Evolutionary conservation across 2,113 vertebrate species (phyloP), one percentile per base, ranked within the genome.

Genomic region (Gasterosteus aculeatus): DNA sequence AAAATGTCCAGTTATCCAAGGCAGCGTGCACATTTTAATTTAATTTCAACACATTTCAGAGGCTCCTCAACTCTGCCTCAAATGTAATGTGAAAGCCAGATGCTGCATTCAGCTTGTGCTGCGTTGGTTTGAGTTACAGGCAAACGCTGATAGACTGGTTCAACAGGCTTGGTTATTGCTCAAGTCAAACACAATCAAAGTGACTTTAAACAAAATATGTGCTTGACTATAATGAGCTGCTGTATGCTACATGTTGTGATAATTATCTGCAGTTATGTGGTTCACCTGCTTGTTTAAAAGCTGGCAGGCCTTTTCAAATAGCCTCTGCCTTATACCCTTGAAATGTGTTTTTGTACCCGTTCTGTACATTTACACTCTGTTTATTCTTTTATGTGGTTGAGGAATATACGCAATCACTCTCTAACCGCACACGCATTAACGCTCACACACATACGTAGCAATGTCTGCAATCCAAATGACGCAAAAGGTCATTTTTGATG

Each of bases 1-100:
- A 93, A 91, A 82, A 67, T 74, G 73, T 93, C 93, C 92, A 91
- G 84, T 91, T 88, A 85, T 39, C 80, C 67, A 60, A 87, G 63
- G 81, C 82, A 81, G 78, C 72, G 78, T 64, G 86, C 84, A 91
- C 35, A 63, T 90, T 93, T 93, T 92, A 87, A 93, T 93, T 93
- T 88, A 91, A 92, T 90, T 92, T 84, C 88, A 91, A 84, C 88
- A 91, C 84, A 82, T 94, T 94, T 93, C 86, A 85, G 88, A 91
- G 83, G 82, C 82, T 87, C 72, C 79, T 92, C 81, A 90, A 85
- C 69, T 59, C 78, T 62, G 75, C 82, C 75, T 86, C 81, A 91
- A 93, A 93, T 93, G 83, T 87, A 87, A 94, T 89, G 90, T 91
- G 91, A 93, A 94, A 91, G 89, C 92, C 92, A 94, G 92, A 93